A percentile compares a stretch with the other conserved stretches of the same genome.
Conservation (phyloP, 2,113 vertebrate genomes). For the Sander vitreus region DNA sequence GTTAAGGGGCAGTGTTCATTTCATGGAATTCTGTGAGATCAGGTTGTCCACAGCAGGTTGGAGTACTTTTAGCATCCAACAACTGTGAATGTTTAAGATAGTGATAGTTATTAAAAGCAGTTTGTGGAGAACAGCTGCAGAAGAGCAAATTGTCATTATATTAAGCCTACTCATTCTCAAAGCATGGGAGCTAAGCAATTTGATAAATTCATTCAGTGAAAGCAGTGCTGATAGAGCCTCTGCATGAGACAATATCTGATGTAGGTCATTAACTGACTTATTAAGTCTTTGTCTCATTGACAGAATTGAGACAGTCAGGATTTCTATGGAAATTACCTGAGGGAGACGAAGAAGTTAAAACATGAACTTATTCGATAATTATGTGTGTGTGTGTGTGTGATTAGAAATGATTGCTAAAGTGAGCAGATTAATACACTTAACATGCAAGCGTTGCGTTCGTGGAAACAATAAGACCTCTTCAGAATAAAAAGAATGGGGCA, state of each 20-base stretch:
- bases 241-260: conserved; percentile 27
- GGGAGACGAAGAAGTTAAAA: neutral
- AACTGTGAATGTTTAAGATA: neutral
- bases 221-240: neutral
- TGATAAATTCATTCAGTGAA: neutral
- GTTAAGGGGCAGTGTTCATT: too few species aligned
- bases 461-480: neutral
- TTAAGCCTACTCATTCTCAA: neutral
- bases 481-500: neutral
- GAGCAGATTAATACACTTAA: neutral
- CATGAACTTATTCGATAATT: neutral
- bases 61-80: neutral
- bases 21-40: too few species aligned
- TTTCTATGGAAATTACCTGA: conserved; percentile 17
- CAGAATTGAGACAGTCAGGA: neutral
- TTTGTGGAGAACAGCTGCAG: neutral
- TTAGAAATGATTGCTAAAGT: neutral
- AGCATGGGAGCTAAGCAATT: neutral
- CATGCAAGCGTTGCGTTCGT: neutral
- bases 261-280: conserved; percentile 16
- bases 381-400: neutral
- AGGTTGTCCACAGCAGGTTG: neutral
- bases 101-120: neutral
- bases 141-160: neutral
- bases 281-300: conserved; percentile 10